phyloP scores from a whole-genome alignment of 2,888 invertebrate genomes.

The Sialis lutaria region DNA sequence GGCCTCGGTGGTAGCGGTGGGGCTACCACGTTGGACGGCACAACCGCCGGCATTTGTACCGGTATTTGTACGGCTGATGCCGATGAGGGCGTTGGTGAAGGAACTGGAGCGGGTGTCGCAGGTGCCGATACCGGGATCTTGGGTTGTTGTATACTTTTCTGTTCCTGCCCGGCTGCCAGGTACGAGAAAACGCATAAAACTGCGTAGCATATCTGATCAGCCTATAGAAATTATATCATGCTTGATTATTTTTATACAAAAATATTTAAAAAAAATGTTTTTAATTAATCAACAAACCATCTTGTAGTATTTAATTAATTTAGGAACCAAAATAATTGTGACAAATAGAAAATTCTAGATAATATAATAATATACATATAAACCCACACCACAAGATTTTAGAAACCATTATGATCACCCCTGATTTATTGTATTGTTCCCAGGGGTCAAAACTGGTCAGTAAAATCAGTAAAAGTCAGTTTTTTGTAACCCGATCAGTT shows the following conservation, averaged over 20 bases:
- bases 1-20: constrained; percentile 36
- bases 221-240: constrained; percentile 38
- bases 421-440: too few relatives aligned
- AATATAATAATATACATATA: too few relatives aligned
- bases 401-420: too few relatives aligned
- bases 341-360: too few relatives aligned
- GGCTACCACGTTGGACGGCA: constrained; percentile 22
- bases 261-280: not conserved
- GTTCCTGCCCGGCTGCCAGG: constrained; percentile 81
- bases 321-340: too few relatives aligned
- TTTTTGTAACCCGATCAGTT: too few relatives aligned
- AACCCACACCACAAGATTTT: too few relatives aligned
- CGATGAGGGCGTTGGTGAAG: constrained; percentile 10
- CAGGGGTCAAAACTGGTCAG: too few relatives aligned
- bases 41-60: constrained; percentile 10
- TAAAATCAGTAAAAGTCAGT: too few relatives aligned
- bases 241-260: not conserved
- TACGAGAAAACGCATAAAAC: constrained; percentile 98
- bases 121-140: constrained; percentile 4
- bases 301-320: too few relatives aligned
- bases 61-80: constrained; percentile 8
- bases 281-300: not conserved
- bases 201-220: constrained; percentile 98
- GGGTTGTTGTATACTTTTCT: constrained; percentile 24
- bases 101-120: constrained; percentile 3